These are phyloP conservation scores for Kryptopterus vitreolus DNA, from an alignment of 2,797 vertebrate genomes.

Conservation along the genomic window DNA sequence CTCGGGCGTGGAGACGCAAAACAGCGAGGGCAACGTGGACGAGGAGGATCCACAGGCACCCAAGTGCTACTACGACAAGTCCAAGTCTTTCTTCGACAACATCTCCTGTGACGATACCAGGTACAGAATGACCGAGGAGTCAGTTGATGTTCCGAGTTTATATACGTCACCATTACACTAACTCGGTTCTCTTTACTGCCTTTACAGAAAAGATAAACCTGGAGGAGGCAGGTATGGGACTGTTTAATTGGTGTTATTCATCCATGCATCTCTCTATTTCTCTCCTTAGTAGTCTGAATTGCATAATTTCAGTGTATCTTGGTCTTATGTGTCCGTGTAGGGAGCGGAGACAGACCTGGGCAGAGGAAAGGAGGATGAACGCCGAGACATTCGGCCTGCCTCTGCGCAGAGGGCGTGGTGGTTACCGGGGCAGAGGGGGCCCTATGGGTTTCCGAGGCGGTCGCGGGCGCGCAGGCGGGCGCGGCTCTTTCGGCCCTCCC, in stretches of 20 bases:
- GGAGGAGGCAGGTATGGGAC: constrained; percentile 63
- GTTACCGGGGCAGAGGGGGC: constrained; percentile 86
- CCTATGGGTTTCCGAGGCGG: constrained; percentile 86
- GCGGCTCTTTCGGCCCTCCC: constrained; percentile 76
- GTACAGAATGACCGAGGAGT: constrained; percentile 65
- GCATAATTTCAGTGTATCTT: too few relatives aligned
- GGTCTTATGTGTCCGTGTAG: constrained; percentile 62
- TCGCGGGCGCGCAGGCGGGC: constrained; percentile 78
- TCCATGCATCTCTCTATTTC: too few relatives aligned
- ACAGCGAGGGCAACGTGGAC: constrained; percentile 82
- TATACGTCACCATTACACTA: background rate
- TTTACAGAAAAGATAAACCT: constrained; percentile 70
- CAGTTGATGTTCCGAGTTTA: background rate
- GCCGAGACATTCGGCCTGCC: constrained; percentile 96
- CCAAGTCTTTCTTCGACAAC: constrained; percentile 98
- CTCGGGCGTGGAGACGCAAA: constrained; percentile 85
- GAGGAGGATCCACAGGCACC: constrained; percentile 85
- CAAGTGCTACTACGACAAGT: constrained; percentile 94
- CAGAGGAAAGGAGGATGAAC: constrained; percentile 93
- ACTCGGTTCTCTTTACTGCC: constrained; percentile 5
- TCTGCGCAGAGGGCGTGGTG: constrained; percentile 87
- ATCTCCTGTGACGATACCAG: constrained; percentile 91
- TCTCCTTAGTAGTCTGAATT: background rate
- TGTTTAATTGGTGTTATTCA: background rate
- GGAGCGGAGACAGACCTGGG: constrained; percentile 92